Evolutionary conservation across 2,888 invertebrate genomes (phyloP), one percentile per base, ranked within the genome.

Genomic region (Halictus ligatus): DNA sequence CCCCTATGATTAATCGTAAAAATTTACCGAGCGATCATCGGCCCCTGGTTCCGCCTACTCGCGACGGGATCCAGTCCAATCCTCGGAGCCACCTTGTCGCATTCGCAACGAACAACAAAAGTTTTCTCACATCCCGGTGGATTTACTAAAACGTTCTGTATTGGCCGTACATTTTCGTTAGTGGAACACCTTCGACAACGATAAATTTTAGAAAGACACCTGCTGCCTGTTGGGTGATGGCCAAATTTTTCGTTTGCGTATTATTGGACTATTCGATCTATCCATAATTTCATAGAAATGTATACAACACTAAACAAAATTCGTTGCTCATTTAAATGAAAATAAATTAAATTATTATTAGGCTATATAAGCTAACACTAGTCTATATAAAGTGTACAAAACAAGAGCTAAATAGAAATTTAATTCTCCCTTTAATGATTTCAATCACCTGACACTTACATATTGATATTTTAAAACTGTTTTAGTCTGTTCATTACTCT

Each of bases 1-100:
- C 60, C 74, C 60, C 29, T 73, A 60, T 60, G 75, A 78, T 80
- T 72, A 81, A 81, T 72, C 75, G 54, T 58, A 58, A 76, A 76
- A 80, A 75, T 78, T 67, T 83, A 15, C 5, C 60, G 75, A 8
- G 18, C 12, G 43, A 35, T 25, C 74, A 69, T n/a, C 73, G 69
- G 21, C 54, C 3, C 25, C 0, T 29, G 25, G 74, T 69, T 77
- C 10, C 77, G 48, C 13, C 67, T 54, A 58, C 29, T 50, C 13
- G 50, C 67, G 50, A 48, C 64, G 15, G 13, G 18, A 48, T 46
- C 29, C 12, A 15, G 29, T 10, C 13, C 10, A 10, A 60, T 60
- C 12, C 60, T 60, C 12, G 43, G 18, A 64, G 64, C 46, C 64
- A 21, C n/a, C 40, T 15, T 21, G 15, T 77, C 48, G 48, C 58